Percentiles rank a stretch among this genome's conserved stretches.
phyloP scores from a whole-genome alignment of 2,888 invertebrate genomes.

The Ormyrus pomaceus region DNA sequence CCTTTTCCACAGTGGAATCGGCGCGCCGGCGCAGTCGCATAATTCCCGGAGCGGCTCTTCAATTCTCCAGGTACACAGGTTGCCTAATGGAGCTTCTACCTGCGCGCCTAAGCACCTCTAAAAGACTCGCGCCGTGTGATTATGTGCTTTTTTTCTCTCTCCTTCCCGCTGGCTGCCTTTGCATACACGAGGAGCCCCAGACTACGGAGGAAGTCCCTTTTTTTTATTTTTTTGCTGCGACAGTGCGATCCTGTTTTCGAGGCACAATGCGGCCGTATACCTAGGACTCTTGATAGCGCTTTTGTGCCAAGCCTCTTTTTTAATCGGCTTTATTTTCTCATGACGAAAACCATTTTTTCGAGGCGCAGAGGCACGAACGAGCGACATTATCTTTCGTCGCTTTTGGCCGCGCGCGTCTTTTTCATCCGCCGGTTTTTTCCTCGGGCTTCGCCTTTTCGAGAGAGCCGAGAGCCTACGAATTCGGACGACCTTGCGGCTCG shows the following conservation, averaged over 20 bases:
- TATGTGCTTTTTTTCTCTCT: constrained; percentile 24
- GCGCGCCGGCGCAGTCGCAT: constrained; percentile 17
- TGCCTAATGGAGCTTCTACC: constrained; percentile 47
- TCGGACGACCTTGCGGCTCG: constrained; percentile 10
- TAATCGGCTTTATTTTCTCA: constrained; percentile 38
- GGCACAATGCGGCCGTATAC: constrained; percentile 17
- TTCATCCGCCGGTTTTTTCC: neutral
- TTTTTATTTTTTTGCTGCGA: constrained; percentile 37
- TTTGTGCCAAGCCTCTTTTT: constrained; percentile 3
- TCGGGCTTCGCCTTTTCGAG: neutral
- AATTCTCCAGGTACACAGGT: constrained; percentile 42
- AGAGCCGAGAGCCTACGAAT: constrained; percentile 11
- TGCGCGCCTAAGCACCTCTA: constrained; percentile 23
- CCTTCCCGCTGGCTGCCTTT: constrained; percentile 12
- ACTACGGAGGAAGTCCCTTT: constrained; percentile 40
- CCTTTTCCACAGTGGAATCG: constrained; percentile 37
- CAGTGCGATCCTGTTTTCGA: constrained; percentile 8
- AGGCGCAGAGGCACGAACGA: constrained; percentile 43
- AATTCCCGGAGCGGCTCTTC: constrained; percentile 30
- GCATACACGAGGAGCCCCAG: constrained; percentile 21
- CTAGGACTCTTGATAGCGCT: neutral
- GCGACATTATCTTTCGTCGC: constrained; percentile 53
- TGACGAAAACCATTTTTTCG: constrained; percentile 37
- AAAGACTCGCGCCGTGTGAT: constrained; percentile 24
- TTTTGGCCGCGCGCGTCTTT: neutral